phyloP scores from a whole-genome alignment of 2,888 invertebrate species.

The Nymphalis urticae region DNA sequence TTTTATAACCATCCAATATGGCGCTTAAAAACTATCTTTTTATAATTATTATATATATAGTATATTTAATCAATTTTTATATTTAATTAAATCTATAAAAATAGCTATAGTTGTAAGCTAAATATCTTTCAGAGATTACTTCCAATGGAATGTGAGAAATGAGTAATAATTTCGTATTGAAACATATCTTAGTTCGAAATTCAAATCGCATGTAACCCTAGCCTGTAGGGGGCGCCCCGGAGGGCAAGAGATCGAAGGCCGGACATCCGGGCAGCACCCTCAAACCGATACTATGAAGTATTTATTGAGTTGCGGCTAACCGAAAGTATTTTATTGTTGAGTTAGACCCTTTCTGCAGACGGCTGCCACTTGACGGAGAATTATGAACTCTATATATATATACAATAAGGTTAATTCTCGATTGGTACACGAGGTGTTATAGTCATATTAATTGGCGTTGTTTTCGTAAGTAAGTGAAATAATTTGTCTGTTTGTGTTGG shows the following conservation, averaged over 20 bases:
- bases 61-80: no score
- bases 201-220: constrained; percentile 57
- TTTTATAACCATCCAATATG: no score
- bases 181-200: constrained; percentile 38
- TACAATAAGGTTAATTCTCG: constrained; percentile 42
- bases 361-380: constrained; percentile 41
- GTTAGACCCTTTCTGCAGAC: constrained; percentile 62
- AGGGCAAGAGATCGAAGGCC: constrained; percentile 76
- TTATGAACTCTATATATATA: constrained; percentile 41
- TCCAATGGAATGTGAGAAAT: no score
- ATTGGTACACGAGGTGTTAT: constrained; percentile 55
- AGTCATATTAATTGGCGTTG: constrained; percentile 69
- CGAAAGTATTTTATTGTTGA: constrained; percentile 78
- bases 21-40: no score
- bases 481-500: constrained; percentile 48
- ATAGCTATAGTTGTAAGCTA: no score
- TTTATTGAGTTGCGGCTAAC: constrained; percentile 80
- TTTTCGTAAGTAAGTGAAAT: constrained; percentile 62
- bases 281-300: constrained; percentile 79
- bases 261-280: constrained; percentile 75
- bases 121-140: no score
- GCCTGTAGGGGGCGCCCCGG: constrained; percentile 46
- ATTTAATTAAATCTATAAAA: no score
- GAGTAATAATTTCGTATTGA: constrained; percentile 27
- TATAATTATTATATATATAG: no score